Conservation (phyloP, 2,113 vertebrate genomes). For the Colinus virginianus region DNA sequence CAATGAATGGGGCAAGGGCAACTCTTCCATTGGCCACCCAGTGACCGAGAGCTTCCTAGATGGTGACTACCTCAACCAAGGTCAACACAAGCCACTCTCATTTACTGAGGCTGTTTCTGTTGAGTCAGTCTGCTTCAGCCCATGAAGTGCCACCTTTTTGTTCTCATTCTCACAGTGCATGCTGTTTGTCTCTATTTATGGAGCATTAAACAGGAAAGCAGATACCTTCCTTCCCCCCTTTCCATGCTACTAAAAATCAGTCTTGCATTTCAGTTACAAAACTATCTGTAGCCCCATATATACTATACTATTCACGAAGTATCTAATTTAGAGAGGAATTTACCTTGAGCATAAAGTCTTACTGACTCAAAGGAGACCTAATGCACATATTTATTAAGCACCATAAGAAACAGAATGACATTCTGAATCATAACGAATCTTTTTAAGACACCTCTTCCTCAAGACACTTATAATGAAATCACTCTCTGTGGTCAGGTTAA, state of each 20-base stretch:
- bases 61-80: background rate
- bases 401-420: background rate
- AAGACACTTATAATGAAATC: background rate
- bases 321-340: background rate
- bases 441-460: background rate
- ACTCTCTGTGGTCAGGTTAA: background rate
- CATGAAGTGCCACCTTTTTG: background rate
- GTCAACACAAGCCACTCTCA: background rate
- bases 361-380: background rate
- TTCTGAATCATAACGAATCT: background rate
- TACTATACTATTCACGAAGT: background rate
- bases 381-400: background rate
- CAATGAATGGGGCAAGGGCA: background rate
- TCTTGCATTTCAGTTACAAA: background rate
- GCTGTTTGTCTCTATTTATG: background rate
- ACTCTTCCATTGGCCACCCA: background rate
- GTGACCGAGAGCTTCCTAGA: background rate
- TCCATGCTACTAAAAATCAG: background rate
- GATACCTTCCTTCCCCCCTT: background rate
- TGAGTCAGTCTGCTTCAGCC: background rate
- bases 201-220: background rate
- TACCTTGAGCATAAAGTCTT: background rate
- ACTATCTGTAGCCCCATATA: background rate
- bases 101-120: background rate
- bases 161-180: background rate